A percentile compares a stretch with the other conserved stretches of the same genome.
Evolutionary conservation across 2,888 invertebrate genomes (phyloP).

Genomic region (Tiliacea citrago): DNA sequence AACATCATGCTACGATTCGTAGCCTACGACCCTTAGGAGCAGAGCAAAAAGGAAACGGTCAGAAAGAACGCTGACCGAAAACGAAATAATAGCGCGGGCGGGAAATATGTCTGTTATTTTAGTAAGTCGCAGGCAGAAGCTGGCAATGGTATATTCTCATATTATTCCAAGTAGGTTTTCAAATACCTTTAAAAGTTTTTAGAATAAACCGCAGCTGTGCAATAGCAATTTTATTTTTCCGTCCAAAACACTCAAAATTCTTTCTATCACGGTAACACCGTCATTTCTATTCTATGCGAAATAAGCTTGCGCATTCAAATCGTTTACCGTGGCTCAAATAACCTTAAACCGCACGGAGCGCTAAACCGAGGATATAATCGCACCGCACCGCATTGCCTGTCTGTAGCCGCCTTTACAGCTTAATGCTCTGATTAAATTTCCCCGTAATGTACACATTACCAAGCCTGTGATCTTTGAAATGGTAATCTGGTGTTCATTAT

Average conservation of each 20-base stretch:
- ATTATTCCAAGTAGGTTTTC: not conserved
- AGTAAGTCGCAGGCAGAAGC: too few species aligned
- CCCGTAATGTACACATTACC: conserved; percentile 15
- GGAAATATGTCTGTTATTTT: too few species aligned
- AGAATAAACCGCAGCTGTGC: not conserved
- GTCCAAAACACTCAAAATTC: conserved; percentile 3
- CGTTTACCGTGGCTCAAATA: conserved; percentile 23
- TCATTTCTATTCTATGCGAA: conserved; percentile 31
- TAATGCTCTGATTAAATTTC: conserved; percentile 44
- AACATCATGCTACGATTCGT: too few species aligned
- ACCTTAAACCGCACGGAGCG: conserved; percentile 25
- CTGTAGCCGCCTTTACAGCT: conserved; percentile 30
- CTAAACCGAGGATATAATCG: conserved; percentile 30
- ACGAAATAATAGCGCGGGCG: too few species aligned
- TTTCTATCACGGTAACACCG: conserved; percentile 14
- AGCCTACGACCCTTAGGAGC: too few species aligned
- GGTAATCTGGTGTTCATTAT: conserved; percentile 39
- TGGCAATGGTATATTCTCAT: not conserved
- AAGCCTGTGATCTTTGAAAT: conserved; percentile 37
- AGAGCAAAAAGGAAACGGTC: too few species aligned
- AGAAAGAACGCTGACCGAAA: too few species aligned
- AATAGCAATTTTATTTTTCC: not conserved
- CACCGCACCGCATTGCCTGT: conserved; percentile 23
- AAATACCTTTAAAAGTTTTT: not conserved
- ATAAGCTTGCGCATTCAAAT: conserved; percentile 26